Percentiles rank a stretch among this genome's conserved stretches.
phyloP scores from a whole-genome alignment of 2,113 vertebrate species.

The Octodon degus region DNA sequence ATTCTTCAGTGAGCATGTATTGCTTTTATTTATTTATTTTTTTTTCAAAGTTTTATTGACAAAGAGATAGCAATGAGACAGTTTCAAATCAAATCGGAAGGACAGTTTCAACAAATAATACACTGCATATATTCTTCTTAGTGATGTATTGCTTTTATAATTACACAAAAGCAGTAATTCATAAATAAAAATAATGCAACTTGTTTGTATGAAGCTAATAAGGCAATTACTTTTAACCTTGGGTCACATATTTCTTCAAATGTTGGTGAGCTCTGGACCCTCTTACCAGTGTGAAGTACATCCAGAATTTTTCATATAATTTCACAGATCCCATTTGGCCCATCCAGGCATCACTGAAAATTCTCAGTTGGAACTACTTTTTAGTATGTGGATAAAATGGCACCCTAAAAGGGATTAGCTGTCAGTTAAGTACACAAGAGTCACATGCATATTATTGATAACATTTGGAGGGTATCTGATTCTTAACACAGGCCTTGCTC shows the following conservation, averaged over 20 bases:
- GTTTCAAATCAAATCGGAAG: no score
- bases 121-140: no score
- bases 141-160: constrained; percentile 37
- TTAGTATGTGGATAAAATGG: background rate
- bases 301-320: constrained; percentile 18
- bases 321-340: background rate
- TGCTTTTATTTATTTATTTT: no score
- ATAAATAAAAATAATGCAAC: background rate
- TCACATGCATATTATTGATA: background rate
- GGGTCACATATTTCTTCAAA: constrained; percentile 13
- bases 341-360: constrained; percentile 20
- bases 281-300: constrained; percentile 20
- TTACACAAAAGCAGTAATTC: background rate
- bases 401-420: background rate
- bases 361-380: background rate
- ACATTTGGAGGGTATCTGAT: background rate
- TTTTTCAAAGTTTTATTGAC: no score
- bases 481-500: background rate
- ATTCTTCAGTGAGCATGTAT: background rate
- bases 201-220: constrained; percentile 11
- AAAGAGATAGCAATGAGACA: no score
- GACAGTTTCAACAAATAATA: no score
- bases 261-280: background rate
- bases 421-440: background rate
- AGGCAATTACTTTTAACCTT: background rate